These are phyloP conservation scores for Daboia siamensis DNA, from an alignment of 2,113 vertebrate genomes.

Conservation along the genomic window DNA sequence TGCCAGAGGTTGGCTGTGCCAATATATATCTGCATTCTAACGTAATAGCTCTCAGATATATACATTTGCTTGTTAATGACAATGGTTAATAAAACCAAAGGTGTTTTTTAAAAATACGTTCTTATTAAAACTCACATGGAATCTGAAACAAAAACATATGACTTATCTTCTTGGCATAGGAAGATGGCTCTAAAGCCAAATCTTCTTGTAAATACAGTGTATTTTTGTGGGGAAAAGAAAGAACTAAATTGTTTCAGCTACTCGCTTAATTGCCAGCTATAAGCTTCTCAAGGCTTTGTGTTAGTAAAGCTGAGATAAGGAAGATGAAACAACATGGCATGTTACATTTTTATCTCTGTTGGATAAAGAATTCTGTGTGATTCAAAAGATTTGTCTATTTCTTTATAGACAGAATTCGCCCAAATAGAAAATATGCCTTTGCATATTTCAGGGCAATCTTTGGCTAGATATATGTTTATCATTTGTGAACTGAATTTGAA, in stretches of 20 bases:
- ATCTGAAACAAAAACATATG: neutral
- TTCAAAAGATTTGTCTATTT: neutral
- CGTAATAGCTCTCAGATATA: neutral
- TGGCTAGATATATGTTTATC: neutral
- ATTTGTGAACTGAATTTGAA: neutral
- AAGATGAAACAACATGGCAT: neutral
- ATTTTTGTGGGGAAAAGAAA: neutral
- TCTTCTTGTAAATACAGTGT: neutral
- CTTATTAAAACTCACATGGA: neutral
- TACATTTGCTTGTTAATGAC: neutral
- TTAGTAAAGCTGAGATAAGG: neutral
- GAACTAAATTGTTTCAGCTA: neutral
- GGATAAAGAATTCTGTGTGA: neutral
- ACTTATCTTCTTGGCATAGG: neutral
- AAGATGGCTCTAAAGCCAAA: neutral
- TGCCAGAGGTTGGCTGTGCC: neutral
- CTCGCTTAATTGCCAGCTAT: neutral
- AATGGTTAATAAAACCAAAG: neutral
- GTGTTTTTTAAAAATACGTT: no score
- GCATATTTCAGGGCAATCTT: neutral
- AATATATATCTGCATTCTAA: neutral
- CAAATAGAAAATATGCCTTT: neutral
- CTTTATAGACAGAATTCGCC: neutral
- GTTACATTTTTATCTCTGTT: neutral
- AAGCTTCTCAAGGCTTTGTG: neutral